Conservation (phyloP, 2,113 vertebrate species). For the Oncorhynchus kisutch region DNA sequence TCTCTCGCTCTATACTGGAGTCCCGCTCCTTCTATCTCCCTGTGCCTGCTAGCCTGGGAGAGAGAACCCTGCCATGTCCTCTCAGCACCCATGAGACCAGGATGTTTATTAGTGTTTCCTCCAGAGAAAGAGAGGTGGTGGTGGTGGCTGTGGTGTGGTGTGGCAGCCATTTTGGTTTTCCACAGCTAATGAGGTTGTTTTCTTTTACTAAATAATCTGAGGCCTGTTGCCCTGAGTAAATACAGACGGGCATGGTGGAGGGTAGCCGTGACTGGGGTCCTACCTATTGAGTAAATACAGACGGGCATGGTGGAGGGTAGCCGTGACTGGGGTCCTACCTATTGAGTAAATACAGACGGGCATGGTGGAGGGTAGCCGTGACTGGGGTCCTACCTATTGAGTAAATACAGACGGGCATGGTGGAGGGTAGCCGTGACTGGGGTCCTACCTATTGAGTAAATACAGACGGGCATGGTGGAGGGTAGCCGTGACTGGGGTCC, state of each 20-base stretch:
- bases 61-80: neutral
- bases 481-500: too few relatives aligned
- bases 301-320: too few relatives aligned
- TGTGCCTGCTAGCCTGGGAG: neutral
- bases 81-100: neutral
- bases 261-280: slow-evolving; percentile 12
- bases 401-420: too few relatives aligned
- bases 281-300: neutral
- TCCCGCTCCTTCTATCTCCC: neutral
- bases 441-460: too few relatives aligned
- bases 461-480: too few relatives aligned
- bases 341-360: too few relatives aligned
- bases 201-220: slow-evolving; percentile 24
- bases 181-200: slow-evolving; percentile 31
- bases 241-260: neutral
- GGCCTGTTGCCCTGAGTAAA: slow-evolving; percentile 7
- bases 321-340: too few relatives aligned
- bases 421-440: too few relatives aligned
- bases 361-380: too few relatives aligned
- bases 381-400: too few relatives aligned
- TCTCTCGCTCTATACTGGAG: too few relatives aligned
- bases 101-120: neutral
- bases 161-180: neutral
- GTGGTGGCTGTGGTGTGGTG: too few relatives aligned
- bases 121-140: neutral